phyloP scores from a whole-genome alignment of 2,888 invertebrate species.

The Chloroclystis v-ata region DNA sequence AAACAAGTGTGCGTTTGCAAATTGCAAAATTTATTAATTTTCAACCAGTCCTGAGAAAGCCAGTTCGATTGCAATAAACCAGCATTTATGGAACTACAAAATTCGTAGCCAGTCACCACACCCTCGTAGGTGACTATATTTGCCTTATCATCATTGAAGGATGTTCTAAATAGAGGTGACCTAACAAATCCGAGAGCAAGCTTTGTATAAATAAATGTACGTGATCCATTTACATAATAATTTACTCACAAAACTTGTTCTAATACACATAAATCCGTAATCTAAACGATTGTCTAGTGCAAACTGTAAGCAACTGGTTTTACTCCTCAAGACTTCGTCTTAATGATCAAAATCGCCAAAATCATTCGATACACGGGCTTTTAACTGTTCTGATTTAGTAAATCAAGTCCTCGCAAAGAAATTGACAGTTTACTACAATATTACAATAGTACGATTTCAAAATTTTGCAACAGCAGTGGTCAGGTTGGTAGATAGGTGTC shows the following conservation, averaged over 20 bases:
- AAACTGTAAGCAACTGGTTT: too few relatives aligned
- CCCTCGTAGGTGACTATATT: background rate
- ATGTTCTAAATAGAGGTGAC: background rate
- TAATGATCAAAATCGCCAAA: too few relatives aligned
- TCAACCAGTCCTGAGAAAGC: background rate
- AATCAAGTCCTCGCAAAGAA: conserved; percentile 4
- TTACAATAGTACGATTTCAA: conserved; percentile 36
- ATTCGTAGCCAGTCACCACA: background rate
- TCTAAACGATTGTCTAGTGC: too few relatives aligned
- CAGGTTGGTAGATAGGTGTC: conserved; percentile 32
- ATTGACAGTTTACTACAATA: conserved; percentile 30
- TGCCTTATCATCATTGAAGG: too few relatives aligned
- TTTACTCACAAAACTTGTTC: conserved; percentile 7
- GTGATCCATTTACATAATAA: conserved; percentile 10
- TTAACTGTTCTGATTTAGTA: too few relatives aligned
- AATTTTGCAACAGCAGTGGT: conserved; percentile 49
- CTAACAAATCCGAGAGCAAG: background rate
- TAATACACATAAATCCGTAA: conserved; percentile 6
- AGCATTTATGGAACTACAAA: background rate
- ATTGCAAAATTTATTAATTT: background rate
- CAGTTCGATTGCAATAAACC: background rate
- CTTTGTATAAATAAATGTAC: conserved; percentile 1
- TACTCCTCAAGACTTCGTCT: too few relatives aligned
- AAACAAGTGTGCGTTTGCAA: background rate
- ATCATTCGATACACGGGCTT: too few relatives aligned